These are phyloP conservation scores for Ametastegia equiseti DNA, from an alignment of 2,888 invertebrate genomes.

Conservation along the genomic window DNA sequence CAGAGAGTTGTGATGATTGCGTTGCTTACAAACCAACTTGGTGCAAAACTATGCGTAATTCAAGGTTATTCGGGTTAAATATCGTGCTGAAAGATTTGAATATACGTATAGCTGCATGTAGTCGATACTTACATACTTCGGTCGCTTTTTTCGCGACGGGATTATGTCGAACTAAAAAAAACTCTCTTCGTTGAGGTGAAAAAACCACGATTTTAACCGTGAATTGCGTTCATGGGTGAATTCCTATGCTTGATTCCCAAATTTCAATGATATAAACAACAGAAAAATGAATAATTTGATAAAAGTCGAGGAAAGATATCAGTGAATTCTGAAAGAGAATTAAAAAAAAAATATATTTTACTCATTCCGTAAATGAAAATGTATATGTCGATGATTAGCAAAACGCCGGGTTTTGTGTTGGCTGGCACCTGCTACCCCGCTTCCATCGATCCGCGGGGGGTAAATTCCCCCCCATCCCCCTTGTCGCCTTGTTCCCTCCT, in stretches of 20 bases:
- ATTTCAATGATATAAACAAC: too few relatives aligned
- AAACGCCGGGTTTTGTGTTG: slow-evolving; percentile 31
- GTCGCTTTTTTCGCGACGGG: too few relatives aligned
- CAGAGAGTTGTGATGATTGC: background rate
- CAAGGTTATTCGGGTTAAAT: slow-evolving; percentile 33
- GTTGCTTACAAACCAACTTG: background rate
- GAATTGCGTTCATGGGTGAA: too few relatives aligned
- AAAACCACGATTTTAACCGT: too few relatives aligned
- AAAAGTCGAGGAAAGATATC: too few relatives aligned
- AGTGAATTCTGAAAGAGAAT: too few relatives aligned
- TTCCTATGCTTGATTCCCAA: too few relatives aligned
- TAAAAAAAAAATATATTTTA: background rate
- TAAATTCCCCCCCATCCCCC: background rate
- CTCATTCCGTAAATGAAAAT: background rate
- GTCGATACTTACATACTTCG: too few relatives aligned
- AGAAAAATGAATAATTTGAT: too few relatives aligned
- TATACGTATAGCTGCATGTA: background rate
- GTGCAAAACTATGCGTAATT: slow-evolving; percentile 25
- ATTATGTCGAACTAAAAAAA: background rate
- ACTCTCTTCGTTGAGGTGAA: too few relatives aligned
- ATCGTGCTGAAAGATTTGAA: background rate
- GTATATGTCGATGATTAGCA: background rate
- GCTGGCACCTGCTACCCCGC: slow-evolving; percentile 44
- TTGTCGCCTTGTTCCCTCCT: background rate
- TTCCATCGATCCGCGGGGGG: slow-evolving; percentile 41